Conservation (phyloP, 2,888 invertebrate species). For the Aleiodes leptofemur region DNA sequence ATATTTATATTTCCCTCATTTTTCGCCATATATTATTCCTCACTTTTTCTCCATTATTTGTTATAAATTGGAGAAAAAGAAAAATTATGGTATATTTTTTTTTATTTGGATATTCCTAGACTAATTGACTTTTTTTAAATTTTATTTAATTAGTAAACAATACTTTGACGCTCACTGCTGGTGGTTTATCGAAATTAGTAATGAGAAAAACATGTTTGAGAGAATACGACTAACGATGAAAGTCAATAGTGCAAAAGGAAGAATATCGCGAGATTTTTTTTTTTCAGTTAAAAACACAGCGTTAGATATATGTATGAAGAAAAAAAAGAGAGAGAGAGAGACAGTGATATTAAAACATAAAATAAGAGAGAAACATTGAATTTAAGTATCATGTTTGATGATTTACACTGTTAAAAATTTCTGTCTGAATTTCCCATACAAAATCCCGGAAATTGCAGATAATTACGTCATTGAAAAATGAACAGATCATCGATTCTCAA, state of each 20-base stretch:
- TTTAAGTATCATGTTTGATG: neutral
- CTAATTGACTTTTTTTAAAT: too few species aligned
- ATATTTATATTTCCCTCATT: neutral
- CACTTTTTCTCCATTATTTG: neutral
- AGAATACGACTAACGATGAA: conserved; percentile 17
- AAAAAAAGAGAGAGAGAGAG: conserved; percentile 40
- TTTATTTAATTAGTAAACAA: too few species aligned
- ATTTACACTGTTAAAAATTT: neutral
- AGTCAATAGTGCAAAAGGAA: conserved; percentile 2
- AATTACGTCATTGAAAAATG: too few species aligned
- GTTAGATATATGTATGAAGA: conserved; percentile 14
- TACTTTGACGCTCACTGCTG: conserved; percentile 51
- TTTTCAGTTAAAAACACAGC: too few species aligned
- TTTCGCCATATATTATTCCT: neutral
- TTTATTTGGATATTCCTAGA: too few species aligned
- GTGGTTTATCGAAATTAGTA: conserved; percentile 47
- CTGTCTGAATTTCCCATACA: too few species aligned
- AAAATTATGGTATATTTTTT: neutral
- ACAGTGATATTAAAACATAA: conserved; percentile 32
- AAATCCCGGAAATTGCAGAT: too few species aligned
- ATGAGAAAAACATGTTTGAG: neutral
- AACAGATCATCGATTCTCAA: too few species aligned
- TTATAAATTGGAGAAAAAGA: neutral
- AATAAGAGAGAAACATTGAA: conserved; percentile 12
- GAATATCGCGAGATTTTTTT: conserved; percentile 9